phyloP scores from a whole-genome alignment of 1,140 invertebrate genomes.

The Chymomyza costata region DNA sequence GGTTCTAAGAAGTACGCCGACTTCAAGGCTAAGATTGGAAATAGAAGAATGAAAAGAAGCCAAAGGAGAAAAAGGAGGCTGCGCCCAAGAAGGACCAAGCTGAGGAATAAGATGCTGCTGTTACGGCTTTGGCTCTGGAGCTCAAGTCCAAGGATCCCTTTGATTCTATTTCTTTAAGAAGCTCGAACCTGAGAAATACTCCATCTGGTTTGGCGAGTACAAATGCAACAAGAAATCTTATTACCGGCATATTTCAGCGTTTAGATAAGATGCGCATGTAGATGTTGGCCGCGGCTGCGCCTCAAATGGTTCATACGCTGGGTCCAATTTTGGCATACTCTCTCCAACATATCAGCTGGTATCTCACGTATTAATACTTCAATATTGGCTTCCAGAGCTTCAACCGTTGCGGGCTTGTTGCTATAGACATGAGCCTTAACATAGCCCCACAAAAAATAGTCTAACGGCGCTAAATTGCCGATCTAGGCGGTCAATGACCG shows the following conservation, averaged over 20 bases:
- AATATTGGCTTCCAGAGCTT: no score
- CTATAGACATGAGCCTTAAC: no score
- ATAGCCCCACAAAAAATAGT: no score
- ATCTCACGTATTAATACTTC: no score
- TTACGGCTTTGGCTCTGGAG: conserved; percentile 83
- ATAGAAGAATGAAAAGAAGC: conserved; percentile 79
- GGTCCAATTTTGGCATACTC: no score
- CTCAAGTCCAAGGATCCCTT: conserved; percentile 96
- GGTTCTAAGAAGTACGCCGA: conserved; percentile 83
- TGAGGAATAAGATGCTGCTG: conserved; percentile 83
- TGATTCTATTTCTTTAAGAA: conserved; percentile 97
- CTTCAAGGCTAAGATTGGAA: conserved; percentile 64
- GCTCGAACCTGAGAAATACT: conserved; percentile 97
- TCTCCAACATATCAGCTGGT: no score
- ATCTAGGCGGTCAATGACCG: no score
- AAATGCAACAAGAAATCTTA: conserved; percentile 96
- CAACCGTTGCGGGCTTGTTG: no score
- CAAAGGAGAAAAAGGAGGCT: conserved; percentile 79
- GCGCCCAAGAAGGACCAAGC: conserved; percentile 77
- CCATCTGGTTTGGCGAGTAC: conserved; percentile 98
- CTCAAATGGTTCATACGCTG: no score
- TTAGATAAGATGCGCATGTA: conserved; percentile 98
- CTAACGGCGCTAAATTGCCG: no score
- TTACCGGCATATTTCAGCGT: conserved; percentile 97
- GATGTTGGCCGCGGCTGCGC: conserved; percentile 94